phyloP scores from a whole-genome alignment of 2,888 invertebrate genomes.

The Villa cingulata region DNA sequence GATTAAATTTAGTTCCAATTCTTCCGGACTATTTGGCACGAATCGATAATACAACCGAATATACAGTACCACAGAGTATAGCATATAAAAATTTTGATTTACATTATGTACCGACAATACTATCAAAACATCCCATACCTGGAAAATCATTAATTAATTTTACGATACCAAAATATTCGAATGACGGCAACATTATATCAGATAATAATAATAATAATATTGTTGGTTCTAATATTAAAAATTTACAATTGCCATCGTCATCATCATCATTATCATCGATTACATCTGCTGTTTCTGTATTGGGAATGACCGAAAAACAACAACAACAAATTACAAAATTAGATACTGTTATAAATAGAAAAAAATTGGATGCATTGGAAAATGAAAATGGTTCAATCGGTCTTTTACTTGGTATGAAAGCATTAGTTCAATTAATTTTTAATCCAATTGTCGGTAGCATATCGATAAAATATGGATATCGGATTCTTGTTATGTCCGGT shows the following conservation, averaged over 20 bases:
- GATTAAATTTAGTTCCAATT: constrained; percentile 68
- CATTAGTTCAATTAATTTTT: constrained; percentile 61
- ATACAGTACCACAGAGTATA: constrained; percentile 22
- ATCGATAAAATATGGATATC: constrained; percentile 51
- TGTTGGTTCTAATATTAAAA: not conserved
- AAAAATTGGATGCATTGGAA: constrained; percentile 25
- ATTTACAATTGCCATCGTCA: too few species aligned
- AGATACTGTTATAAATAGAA: not conserved
- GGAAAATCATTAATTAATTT: constrained; percentile 33
- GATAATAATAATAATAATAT: not conserved
- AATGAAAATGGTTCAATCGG: constrained; percentile 55
- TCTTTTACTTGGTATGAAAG: constrained; percentile 59
- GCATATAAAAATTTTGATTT: constrained; percentile 26
- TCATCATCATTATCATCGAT: not conserved
- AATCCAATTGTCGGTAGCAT: constrained; percentile 63
- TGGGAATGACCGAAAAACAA: too few species aligned
- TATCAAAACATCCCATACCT: constrained; percentile 35
- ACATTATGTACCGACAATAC: constrained; percentile 22
- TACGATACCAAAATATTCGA: constrained; percentile 14
- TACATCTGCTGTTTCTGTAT: not conserved
- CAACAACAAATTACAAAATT: not conserved
- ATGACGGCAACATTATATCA: too few species aligned
- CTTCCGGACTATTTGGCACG: constrained; percentile 60
- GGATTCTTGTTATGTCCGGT: constrained; percentile 53
- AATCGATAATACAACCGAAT: constrained; percentile 36